Base-by-base conservation (phyloP, 2,797 vertebrate genomes). In the Poecilia gillii region DNA sequence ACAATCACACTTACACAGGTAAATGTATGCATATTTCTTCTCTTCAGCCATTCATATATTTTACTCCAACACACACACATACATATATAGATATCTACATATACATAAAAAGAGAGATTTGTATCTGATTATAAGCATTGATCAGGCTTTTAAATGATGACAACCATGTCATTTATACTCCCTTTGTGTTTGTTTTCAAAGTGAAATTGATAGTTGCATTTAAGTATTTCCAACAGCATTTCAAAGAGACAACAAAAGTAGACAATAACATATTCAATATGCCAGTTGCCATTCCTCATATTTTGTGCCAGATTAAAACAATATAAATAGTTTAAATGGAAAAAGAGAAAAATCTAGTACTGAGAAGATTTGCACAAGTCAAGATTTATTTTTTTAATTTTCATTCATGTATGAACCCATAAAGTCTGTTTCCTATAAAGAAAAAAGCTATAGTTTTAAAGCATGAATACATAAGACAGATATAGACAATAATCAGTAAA, bases 401-500 rank as follows among this genome's bases (percentile, higher is more conserved):
- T 45, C 20, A 68, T 68, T 68, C 20, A 41, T 68, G 36, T 39
- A 12, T 68, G 64, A 12, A 41, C 8, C 36, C 41, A 12, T 39
- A 68, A 68, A 25, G 41, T 68, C 20, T 68, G 36, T 39, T 68
- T 23, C 2, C 33, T 5, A 25, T 23, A 68, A 25, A 23, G 39
- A 68, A 68, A 33, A 31, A 41, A 68, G 20, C 36, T 68, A 5
- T 41, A 6, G 18, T 23, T 51, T 43, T 43, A 45, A 43, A 70
- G 66, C 39, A 70, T 70, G 23, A 70, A n/a, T 3, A 25, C 36
- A 70, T 5, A 45, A 43, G 23, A 43, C 25, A 43, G 12, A 43
- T 70, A 70, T 25, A 45, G 66, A n/a, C 23, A 70, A 70, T 45
- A 20, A 70, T 45, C 66, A 70, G 66, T 25, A 43, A 39, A 70